Percentiles rank a stretch among this genome's conserved stretches.
Conservation (phyloP, 2,113 vertebrate species). For the Vulpes lagopus region DNA sequence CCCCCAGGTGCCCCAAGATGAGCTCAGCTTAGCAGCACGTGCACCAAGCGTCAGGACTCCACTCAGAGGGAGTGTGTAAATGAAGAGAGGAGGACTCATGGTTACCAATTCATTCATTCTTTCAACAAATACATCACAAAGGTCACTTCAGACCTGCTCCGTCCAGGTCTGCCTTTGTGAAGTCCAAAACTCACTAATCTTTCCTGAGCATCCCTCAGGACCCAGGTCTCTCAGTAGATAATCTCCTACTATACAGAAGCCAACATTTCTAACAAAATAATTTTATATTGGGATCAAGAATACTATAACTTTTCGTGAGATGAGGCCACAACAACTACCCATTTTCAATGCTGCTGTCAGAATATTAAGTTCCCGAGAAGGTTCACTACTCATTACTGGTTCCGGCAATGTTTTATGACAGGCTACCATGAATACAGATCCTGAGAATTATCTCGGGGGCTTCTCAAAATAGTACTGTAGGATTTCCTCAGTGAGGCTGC, state of each 20-base stretch:
- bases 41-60: background rate
- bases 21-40: background rate
- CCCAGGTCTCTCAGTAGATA: background rate
- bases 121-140: background rate
- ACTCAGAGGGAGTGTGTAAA: background rate
- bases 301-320: background rate
- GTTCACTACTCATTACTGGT: conserved; percentile 55
- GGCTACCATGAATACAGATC: conserved; percentile 57
- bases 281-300: background rate
- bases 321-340: background rate
- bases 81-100: background rate
- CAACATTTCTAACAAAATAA: conserved; percentile 39
- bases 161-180: background rate
- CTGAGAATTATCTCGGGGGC: conserved; percentile 50
- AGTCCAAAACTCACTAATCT: background rate
- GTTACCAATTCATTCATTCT: background rate
- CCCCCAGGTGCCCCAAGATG: background rate
- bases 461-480: conserved; percentile 69
- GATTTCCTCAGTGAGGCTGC: conserved; percentile 68
- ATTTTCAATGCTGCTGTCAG: background rate
- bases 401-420: conserved; percentile 67
- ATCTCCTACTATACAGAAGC: background rate
- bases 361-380: conserved; percentile 61
- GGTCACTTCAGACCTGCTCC: background rate
- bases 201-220: background rate